Base-by-base conservation (phyloP, 2,888 invertebrate species). In the Andrena minutula region DNA sequence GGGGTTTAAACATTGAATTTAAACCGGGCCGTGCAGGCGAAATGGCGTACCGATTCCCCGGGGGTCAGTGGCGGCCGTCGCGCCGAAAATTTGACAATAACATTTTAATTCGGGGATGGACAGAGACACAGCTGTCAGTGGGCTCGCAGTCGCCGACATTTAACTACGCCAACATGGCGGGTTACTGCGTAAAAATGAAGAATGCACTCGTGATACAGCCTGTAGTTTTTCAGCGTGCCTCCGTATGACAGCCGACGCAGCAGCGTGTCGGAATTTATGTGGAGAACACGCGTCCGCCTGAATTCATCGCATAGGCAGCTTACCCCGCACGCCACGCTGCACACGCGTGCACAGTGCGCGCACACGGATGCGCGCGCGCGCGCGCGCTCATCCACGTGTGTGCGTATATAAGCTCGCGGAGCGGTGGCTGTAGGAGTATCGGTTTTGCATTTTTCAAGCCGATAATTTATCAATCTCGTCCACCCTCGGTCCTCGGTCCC, bases 361-460 rank as follows among this genome's bases (percentile, higher is more conserved):
- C 20, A 0, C 35, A 4, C 12, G 28, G 58, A 5, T 28, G 12
- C 6, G 32, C 16, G 41, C 7, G 26, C 7, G 47, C 10, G 8
- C 23, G 5, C 32, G 47, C 10, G 8, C 23, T 2, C 32, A 32
- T 12, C 5, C n/a, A 8, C 53, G 47, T n/a, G 49, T 47, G 20
- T 20, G 56, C 23, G 58, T 51, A 58, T n/a, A 64, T 6, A 41
- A 12, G 51, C 47, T 12, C 20, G 47, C n/a, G 58, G 51, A 32
- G 10, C 6, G 63, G 65, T 32, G 32, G 49, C 60, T 76, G 85
- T 70, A 80, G 75, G 79, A 80, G 88, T 89, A 92, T 91, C 88
- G 92, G 90, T 92, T 93, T 92, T 92, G 91, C 91, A 92, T 93
- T 93, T 93, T 92, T 92, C 92, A 92, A 89, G 86, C 83, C 87